These are phyloP conservation scores for Sialis fuliginosa DNA, from an alignment of 2,888 invertebrate species.

Conservation along the genomic window DNA sequence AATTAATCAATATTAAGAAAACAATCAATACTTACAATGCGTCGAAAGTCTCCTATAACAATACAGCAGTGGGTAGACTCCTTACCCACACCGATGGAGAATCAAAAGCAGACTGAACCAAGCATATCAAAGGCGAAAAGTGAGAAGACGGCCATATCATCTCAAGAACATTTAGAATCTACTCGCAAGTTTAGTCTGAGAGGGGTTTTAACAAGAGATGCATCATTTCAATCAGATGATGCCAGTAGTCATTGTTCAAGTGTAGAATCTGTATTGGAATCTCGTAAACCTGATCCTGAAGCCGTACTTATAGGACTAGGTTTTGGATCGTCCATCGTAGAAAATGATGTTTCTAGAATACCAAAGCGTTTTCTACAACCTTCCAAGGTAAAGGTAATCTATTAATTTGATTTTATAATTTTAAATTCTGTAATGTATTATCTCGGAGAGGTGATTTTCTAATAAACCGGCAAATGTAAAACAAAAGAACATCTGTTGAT, in stretches of 20 bases:
- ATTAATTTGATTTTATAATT: background rate
- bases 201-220: slow-evolving; percentile 19
- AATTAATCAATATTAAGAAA: slow-evolving; percentile 1
- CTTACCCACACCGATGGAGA: slow-evolving; percentile 28
- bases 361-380: slow-evolving; percentile 69
- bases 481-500: background rate
- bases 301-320: slow-evolving; percentile 67
- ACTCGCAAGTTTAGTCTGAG: background rate
- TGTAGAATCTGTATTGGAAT: slow-evolving; percentile 66
- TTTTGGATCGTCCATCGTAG: slow-evolving; percentile 54
- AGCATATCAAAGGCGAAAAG: slow-evolving; percentile 9
- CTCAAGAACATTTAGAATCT: slow-evolving; percentile 8
- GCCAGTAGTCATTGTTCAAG: slow-evolving; percentile 51
- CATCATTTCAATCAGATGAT: slow-evolving; percentile 26
- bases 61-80: slow-evolving; percentile 66
- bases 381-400: slow-evolving; percentile 38
- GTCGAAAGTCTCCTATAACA: slow-evolving; percentile 41
- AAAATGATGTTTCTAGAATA: slow-evolving; percentile 56
- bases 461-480: background rate
- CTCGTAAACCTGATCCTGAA: slow-evolving; percentile 76
- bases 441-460: too few relatives aligned
- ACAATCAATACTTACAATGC: slow-evolving; percentile 22
- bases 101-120: slow-evolving; percentile 9
- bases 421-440: background rate
- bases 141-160: slow-evolving; percentile 9